These are phyloP conservation scores for Heloderma charlesbogerti DNA, from an alignment of 2,113 vertebrate genomes.

Conservation along the genomic window DNA sequence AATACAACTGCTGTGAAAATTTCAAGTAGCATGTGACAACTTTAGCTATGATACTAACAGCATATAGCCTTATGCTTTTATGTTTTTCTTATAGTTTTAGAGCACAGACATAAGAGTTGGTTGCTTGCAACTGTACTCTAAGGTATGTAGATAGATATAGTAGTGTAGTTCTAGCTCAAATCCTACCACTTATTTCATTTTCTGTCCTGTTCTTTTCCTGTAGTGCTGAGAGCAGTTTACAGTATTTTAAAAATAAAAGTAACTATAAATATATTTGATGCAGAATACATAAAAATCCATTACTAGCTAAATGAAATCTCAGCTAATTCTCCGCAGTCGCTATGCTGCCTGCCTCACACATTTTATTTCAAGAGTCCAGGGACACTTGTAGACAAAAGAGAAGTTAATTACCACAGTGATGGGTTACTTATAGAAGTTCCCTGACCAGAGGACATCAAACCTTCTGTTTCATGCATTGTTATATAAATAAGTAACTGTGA, in stretches of 20 bases:
- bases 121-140: neutral
- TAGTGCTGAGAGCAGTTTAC: neutral
- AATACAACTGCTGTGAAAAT: conserved; percentile 34
- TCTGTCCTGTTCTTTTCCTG: neutral
- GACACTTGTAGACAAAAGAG: neutral
- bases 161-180: neutral
- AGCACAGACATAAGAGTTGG: neutral
- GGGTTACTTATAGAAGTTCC: neutral
- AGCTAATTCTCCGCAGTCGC: neutral
- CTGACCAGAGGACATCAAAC: neutral
- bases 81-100: neutral
- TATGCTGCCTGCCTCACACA: neutral
- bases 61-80: conserved; percentile 13
- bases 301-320: neutral
- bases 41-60: conserved; percentile 14
- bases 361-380: neutral
- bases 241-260: neutral
- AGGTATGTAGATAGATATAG: neutral
- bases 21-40: conserved; percentile 10
- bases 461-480: neutral
- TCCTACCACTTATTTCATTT: neutral
- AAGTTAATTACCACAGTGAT: neutral
- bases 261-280: neutral
- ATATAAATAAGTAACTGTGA: neutral
- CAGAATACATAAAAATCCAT: neutral